phyloP scores from a whole-genome alignment of 2,888 invertebrate genomes.

The Protodeltote pygarga region DNA sequence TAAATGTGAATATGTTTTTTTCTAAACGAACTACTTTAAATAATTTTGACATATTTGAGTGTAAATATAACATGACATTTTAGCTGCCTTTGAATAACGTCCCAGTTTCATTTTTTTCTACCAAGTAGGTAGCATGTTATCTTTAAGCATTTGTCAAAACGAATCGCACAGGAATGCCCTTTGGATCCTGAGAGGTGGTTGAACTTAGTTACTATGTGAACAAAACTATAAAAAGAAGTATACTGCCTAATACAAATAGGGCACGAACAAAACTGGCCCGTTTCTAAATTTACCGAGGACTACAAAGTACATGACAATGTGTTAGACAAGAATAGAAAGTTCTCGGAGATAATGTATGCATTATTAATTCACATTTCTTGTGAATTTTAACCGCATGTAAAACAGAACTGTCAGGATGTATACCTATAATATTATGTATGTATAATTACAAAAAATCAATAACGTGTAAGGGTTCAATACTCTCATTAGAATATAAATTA shows the following conservation, averaged over 20 bases:
- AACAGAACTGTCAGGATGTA: too few species aligned
- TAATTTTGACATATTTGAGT: constrained; percentile 48
- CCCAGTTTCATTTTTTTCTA: constrained; percentile 25
- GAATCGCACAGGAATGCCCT: constrained; percentile 16
- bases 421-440: not conserved
- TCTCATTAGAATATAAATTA: constrained; percentile 22
- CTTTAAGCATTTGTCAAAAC: constrained; percentile 18
- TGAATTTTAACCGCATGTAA: constrained; percentile 6
- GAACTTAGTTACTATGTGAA: constrained; percentile 46
- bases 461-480: constrained; percentile 4
- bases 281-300: constrained; percentile 9
- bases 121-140: constrained; percentile 37
- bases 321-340: constrained; percentile 9
- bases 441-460: constrained; percentile 6
- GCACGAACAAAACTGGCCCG: constrained; percentile 1
- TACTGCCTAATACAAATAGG: not conserved
- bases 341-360: not conserved
- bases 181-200: constrained; percentile 41
- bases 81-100: constrained; percentile 13
- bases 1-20: constrained; percentile 14
- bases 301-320: constrained; percentile 5
- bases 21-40: constrained; percentile 21
- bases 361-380: constrained; percentile 5
- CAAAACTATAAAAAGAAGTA: constrained; percentile 25
- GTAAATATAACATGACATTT: constrained; percentile 32